phyloP scores from a whole-genome alignment of 1,140 invertebrate genomes.

The Thaumetopoea pityocampa region DNA sequence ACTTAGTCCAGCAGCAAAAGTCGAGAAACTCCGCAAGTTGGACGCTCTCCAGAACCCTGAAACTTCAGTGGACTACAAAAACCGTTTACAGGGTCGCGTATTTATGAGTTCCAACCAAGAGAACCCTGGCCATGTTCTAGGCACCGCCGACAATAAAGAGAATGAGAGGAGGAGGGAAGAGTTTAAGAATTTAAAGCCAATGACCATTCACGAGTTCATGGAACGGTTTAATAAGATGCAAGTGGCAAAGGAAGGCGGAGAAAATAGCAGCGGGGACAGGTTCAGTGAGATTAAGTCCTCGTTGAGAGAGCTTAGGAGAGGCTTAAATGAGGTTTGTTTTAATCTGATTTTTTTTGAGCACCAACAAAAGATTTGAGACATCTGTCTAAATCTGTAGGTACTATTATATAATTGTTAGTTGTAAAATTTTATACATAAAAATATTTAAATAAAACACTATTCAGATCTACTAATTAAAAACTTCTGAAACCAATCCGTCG shows the following conservation, averaged over 20 bases:
- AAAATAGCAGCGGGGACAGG: conserved; percentile 25
- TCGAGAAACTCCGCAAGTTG: conserved; percentile 56
- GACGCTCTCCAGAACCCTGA: conserved; percentile 41
- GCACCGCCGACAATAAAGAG: neutral
- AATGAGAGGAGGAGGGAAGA: conserved; percentile 18
- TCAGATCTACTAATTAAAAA: no score
- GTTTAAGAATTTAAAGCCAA: conserved; percentile 44
- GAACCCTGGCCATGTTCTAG: conserved; percentile 20
- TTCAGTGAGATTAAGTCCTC: conserved; percentile 57
- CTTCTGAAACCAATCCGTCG: no score
- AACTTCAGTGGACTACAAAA: conserved; percentile 26
- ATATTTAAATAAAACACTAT: no score
- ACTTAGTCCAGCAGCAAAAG: conserved; percentile 44
- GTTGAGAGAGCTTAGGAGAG: conserved; percentile 41
- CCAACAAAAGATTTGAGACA: neutral
- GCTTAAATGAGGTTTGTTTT: conserved; percentile 45
- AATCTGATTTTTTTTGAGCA: neutral
- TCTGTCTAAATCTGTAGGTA: conserved; percentile 1
- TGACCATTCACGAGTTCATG: conserved; percentile 45
- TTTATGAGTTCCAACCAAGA: conserved; percentile 13
- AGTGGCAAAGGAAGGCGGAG: conserved; percentile 17
- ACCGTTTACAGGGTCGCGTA: conserved; percentile 27
- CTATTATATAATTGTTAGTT: no score
- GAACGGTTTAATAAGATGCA: conserved; percentile 40
- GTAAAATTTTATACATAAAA: no score